Evolutionary conservation across 2,888 invertebrate species (phyloP), one percentile per base, ranked within the genome.

Genomic region (Ischnus inquisitorius): DNA sequence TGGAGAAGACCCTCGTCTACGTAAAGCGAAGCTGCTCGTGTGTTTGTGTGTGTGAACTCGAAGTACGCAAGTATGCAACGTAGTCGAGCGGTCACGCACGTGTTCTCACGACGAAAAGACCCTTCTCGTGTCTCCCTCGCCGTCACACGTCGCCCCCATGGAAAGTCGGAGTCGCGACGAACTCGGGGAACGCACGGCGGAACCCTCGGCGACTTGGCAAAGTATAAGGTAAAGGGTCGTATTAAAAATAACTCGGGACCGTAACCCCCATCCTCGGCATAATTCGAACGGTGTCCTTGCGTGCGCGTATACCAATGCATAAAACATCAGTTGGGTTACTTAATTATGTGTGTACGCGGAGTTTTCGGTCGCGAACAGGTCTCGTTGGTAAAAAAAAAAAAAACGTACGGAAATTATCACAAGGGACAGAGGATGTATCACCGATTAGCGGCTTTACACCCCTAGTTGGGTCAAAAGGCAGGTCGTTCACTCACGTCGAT

Each of bases 61-160:
- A 46, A 62, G 12, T 74, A 46, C 51, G 67, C 75, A 25, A 34
- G 39, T 43, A 64, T 76, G 69, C 64, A 22, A 25, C 75, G 0
- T 76, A 77, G 79, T 76, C 76, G 72, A 76, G 67, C 82, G 79
- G 85, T 85, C 82, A 82, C 79, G 79, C 82, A 80, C 82, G 85
- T 82, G 79, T 82, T 79, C 43, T 51, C 60, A 41, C 81, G 34
- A 41, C 75, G 51, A 62, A 34, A 34, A 34, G 51, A 14, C 28
- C 71, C 60, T 60, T 64, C 28, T 34, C 43, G 64, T 82, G 77
- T 57, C 65, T 67, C 57, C 46, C 75, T 39, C 43, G 39, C 16
- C 67, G 67, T 68, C 46, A 28, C 67, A 16, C 28, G 25, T 77
- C 67, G 3, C 62, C 75, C 79, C 77, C 82, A 74, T 76, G 78